phyloP scores from a whole-genome alignment of 2,113 vertebrate species.

The Zapus hudsonius region DNA sequence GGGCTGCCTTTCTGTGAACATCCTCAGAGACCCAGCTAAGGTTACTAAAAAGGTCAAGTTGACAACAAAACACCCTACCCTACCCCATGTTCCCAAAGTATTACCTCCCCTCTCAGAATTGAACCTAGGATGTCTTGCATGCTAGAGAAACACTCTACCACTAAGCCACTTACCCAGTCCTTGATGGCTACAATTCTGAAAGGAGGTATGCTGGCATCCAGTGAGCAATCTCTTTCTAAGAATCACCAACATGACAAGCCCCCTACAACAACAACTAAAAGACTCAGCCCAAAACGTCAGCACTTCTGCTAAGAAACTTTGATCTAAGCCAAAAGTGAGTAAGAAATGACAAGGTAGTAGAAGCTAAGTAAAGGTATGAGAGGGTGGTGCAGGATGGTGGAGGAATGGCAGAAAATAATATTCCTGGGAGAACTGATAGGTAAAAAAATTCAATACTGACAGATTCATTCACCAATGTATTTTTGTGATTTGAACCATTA shows the following conservation, averaged over 20 bases:
- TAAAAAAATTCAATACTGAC: background rate
- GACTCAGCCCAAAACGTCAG: background rate
- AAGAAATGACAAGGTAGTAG: background rate
- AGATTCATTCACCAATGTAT: background rate
- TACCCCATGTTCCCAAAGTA: too few species aligned
- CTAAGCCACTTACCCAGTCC: background rate
- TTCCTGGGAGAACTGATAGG: background rate
- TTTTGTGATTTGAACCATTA: constrained; percentile 4
- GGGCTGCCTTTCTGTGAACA: too few species aligned
- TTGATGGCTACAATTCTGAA: background rate
- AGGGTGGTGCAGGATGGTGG: background rate
- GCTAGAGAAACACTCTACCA: background rate
- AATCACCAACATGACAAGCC: fast-evolving
- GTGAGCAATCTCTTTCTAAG: background rate
- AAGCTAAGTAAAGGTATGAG: too few species aligned
- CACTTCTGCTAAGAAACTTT: background rate
- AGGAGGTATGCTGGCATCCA: background rate
- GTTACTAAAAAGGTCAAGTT: too few species aligned
- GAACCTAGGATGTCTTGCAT: background rate
- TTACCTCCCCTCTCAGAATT: too few species aligned
- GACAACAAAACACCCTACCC: too few species aligned
- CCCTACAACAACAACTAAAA: background rate
- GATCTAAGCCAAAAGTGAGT: background rate
- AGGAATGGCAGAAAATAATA: background rate
- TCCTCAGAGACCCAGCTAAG: too few species aligned